Evolutionary conservation across 2,113 vertebrate species (phyloP).

Genomic region (Pachypanchax playfairii): DNA sequence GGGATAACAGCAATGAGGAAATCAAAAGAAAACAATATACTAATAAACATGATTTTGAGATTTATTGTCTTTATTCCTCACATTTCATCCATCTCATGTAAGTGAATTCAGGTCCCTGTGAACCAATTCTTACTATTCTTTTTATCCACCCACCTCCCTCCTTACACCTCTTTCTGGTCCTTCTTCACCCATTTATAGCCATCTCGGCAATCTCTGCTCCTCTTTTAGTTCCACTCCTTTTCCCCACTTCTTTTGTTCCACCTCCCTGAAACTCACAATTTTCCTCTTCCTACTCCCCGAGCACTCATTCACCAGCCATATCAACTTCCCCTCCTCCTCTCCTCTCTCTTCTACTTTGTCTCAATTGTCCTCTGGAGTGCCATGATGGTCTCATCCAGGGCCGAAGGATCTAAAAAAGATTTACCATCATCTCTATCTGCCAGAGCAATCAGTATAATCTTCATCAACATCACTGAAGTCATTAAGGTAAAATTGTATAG

Average conservation of each 20-base stretch:
- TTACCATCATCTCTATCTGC: slow-evolving; percentile 43
- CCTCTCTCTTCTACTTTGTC: slow-evolving; percentile 43
- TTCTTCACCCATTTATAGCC: slow-evolving; percentile 9
- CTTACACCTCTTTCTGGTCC: slow-evolving; percentile 12
- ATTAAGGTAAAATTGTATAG: slow-evolving; percentile 56
- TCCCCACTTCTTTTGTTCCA: slow-evolving; percentile 28
- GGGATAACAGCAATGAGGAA: too few relatives aligned
- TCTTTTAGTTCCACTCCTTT: slow-evolving; percentile 16
- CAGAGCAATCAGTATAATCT: slow-evolving; percentile 51
- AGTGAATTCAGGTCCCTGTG: slow-evolving; percentile 3
- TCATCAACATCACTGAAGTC: slow-evolving; percentile 62
- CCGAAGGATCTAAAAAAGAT: slow-evolving; percentile 51
- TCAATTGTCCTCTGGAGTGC: slow-evolving; percentile 59
- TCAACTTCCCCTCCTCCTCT: slow-evolving; percentile 29
- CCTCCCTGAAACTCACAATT: slow-evolving; percentile 49
- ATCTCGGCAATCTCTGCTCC: slow-evolving; percentile 4
- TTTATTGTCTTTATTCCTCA: neutral
- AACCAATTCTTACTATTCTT: slow-evolving; percentile 13
- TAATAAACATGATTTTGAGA: too few relatives aligned
- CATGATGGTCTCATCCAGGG: slow-evolving; percentile 33
- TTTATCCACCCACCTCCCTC: slow-evolving; percentile 4
- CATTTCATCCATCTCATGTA: neutral
- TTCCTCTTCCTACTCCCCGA: slow-evolving; percentile 29
- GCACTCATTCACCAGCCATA: slow-evolving; percentile 44
- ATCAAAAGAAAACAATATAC: too few relatives aligned